Conservation (phyloP, 2,797 vertebrate genomes). For the Tympanoctomys barrerae region DNA sequence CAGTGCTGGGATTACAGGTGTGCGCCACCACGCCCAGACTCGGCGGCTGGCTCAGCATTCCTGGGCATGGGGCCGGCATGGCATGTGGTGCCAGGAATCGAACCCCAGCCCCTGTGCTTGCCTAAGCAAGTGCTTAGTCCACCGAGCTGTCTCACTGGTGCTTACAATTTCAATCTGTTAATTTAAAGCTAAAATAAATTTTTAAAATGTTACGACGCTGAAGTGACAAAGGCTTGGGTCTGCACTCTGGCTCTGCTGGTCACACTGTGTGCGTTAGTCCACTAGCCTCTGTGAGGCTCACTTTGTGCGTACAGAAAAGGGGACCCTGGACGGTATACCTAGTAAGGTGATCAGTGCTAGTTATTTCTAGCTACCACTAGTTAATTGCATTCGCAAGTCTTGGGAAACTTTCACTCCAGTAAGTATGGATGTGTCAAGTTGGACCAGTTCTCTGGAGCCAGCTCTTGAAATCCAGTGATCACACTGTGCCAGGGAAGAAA, state of each 20-base stretch:
- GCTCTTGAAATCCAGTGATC: constrained; percentile 12
- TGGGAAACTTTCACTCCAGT: constrained; percentile 27
- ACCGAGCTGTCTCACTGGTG: no score
- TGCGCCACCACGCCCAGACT: no score
- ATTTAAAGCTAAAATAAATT: neutral
- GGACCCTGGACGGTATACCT: neutral
- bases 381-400: neutral
- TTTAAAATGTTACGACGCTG: neutral
- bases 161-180: neutral
- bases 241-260: neutral
- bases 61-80: no score
- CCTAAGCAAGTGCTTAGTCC: no score
- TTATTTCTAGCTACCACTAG: neutral
- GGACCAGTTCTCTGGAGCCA: neutral
- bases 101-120: no score
- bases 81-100: no score
- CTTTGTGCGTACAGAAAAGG: neutral
- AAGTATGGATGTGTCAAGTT: neutral
- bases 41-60: no score
- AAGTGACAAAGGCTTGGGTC: neutral
- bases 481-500: neutral
- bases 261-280: neutral
- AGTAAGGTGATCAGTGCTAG: neutral
- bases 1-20: no score
- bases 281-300: neutral